These are phyloP conservation scores for Seira ritae DNA, from an alignment of 2,888 invertebrate genomes.

Conservation along the genomic window DNA sequence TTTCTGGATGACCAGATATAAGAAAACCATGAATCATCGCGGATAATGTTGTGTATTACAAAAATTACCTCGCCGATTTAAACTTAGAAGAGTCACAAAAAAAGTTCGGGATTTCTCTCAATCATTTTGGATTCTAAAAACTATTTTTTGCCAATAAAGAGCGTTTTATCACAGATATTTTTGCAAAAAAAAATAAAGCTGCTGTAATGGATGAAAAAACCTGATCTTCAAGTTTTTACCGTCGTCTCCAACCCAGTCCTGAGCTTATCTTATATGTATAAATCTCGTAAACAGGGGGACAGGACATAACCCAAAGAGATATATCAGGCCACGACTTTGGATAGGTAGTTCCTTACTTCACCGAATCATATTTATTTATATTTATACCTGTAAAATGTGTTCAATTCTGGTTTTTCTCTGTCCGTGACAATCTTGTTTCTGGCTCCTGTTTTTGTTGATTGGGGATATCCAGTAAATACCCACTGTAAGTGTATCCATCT, in stretches of 20 bases:
- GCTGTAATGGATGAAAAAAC: slow-evolving; percentile 27
- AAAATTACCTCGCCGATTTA: neutral
- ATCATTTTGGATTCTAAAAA: neutral
- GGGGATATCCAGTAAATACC: slow-evolving; percentile 54
- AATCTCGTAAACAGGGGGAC: neutral
- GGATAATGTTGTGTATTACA: neutral
- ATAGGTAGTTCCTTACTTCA: neutral
- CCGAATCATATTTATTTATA: neutral
- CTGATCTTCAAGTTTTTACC: slow-evolving; percentile 32
- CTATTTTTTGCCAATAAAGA: slow-evolving; percentile 11
- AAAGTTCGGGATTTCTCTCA: slow-evolving; percentile 11
- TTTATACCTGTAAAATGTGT: slow-evolving; percentile 7
- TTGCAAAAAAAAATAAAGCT: neutral
- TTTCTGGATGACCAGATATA: too few species aligned
- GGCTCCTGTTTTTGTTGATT: slow-evolving; percentile 10
- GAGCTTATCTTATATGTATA: neutral
- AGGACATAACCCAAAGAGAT: slow-evolving; percentile 4
- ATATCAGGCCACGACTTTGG: slow-evolving; percentile 16
- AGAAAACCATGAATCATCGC: too few species aligned
- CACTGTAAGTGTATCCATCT: neutral
- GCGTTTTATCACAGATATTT: neutral
- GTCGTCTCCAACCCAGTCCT: neutral
- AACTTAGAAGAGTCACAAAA: neutral
- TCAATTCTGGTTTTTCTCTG: neutral
- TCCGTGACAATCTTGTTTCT: slow-evolving; percentile 52